Evolutionary conservation across 2,113 vertebrate genomes (phyloP), one percentile per base, ranked within the genome.

Genomic region (Boleophthalmus pectinirostris): DNA sequence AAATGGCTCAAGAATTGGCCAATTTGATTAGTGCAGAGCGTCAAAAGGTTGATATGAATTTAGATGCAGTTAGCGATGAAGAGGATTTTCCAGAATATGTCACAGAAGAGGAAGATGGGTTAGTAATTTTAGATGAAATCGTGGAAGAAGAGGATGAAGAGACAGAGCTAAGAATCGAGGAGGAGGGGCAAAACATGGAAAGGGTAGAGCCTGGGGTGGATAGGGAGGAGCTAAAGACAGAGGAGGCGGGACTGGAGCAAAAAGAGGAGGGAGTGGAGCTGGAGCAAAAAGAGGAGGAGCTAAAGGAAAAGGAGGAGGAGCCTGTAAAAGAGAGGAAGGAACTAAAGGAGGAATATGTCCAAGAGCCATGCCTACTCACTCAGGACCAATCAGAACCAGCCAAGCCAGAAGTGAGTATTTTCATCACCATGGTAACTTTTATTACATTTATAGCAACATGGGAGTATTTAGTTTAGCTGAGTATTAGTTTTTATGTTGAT

Each of bases 361-460:
- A 0, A 0, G 72, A 82, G 54, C 5, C 60, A n/a, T 25, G 1
- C 13, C 81, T 73, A 24, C 43, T 58, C 21, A 29, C 2, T 56
- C 69, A 67, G 47, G 85, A 86, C 13, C 72, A 87, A 49, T 85
- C 83, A 24, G 74, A 83, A 49, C 43, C 70, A 47, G 68, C 83
- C 7, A 86, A 88, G 60, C 69, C 80, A 57, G 82, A 93, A 90
- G 93, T 94, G 23, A 80, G 81, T 43, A 20, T 64, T 14, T 58
- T 24, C 9, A n/a, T 7, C 6, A 35, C 33, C 8, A 38, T 8
- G 8, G 35, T 38, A 38, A 20, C 20, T 54, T 54, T 9, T 21
- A 54, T 54, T 54, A 21, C n/a, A 23, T 43, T 43, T 43, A 9
- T 43, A 43, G 8, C 38, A 43, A 43, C 38, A 43, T 43, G 9